phyloP scores from a whole-genome alignment of 2,113 vertebrate species.

The Perognathus longimembris region DNA sequence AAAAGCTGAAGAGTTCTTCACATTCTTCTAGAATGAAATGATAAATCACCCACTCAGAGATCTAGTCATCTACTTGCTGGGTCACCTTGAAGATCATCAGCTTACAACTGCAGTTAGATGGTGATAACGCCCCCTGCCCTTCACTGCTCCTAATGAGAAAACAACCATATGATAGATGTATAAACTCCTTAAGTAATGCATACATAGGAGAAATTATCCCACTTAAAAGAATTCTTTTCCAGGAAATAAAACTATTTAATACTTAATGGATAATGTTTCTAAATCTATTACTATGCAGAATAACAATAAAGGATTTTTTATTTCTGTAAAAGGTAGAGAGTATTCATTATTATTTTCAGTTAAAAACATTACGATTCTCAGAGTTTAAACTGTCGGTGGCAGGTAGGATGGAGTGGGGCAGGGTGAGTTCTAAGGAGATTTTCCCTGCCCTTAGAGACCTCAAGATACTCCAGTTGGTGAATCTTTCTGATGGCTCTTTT shows the following conservation, averaged over 20 bases:
- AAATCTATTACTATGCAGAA: conserved; percentile 18
- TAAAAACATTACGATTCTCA: not conserved
- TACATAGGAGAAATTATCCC: conserved; percentile 10
- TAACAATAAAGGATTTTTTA: conserved; percentile 21
- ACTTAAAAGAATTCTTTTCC: not conserved
- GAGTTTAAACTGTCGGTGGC: not conserved
- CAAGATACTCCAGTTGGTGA: not conserved
- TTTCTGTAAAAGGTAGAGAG: conserved; percentile 1
- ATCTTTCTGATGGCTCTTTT: conserved; percentile 3
- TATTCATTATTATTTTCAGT: not conserved
- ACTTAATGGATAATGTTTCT: conserved; percentile 9
- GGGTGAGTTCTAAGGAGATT: not conserved
- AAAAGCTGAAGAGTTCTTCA: conserved; percentile 32
- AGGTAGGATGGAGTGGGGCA: too few species aligned
- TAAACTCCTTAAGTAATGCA: not conserved
- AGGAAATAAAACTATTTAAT: conserved; percentile 47
- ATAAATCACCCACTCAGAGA: conserved; percentile 65
- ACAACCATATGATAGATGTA: not conserved
- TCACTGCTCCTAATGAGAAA: not conserved
- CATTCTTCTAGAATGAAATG: conserved; percentile 38
- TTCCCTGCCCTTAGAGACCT: not conserved
- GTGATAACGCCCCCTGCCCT: not conserved
- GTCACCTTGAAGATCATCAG: conserved; percentile 60
- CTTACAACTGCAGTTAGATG: not conserved
- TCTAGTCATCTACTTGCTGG: conserved; percentile 16